Conservation (phyloP, 2,888 invertebrate species). For the Criorhina ranunculi region DNA sequence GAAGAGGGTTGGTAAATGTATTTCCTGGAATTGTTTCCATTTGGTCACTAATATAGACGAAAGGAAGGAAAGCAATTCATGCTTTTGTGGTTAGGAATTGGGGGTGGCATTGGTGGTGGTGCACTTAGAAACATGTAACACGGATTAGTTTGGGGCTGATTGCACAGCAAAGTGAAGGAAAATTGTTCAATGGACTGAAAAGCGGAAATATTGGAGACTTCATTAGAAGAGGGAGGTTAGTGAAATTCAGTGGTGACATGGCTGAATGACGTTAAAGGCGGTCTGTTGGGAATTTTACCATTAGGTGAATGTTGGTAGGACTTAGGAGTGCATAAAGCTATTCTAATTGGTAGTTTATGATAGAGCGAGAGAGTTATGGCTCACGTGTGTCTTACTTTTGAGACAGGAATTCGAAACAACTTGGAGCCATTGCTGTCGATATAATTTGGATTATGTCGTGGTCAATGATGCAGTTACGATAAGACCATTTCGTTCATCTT, state of each 20-base stretch:
- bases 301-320: neutral
- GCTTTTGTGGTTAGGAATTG: constrained; percentile 28
- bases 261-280: constrained; percentile 5
- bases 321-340: too few relatives aligned
- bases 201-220: constrained; percentile 47
- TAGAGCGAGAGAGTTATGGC: too few relatives aligned
- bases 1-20: constrained; percentile 28
- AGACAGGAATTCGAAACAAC: too few relatives aligned
- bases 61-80: constrained; percentile 17
- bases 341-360: too few relatives aligned
- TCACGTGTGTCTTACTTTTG: too few relatives aligned
- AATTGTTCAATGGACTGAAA: constrained; percentile 69
- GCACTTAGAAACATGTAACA: constrained; percentile 39
- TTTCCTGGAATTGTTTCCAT: constrained; percentile 60
- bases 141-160: constrained; percentile 49
- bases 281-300: neutral
- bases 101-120: constrained; percentile 25
- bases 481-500: too few relatives aligned
- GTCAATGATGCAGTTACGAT: too few relatives aligned
- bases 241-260: constrained; percentile 23
- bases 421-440: too few relatives aligned
- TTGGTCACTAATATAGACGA: constrained; percentile 32
- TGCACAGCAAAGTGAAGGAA: constrained; percentile 32
- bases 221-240: neutral
- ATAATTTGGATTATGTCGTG: too few relatives aligned